Evolutionary conservation across 2,113 vertebrate species (phyloP).

Genomic region (Heterochromis multidens): DNA sequence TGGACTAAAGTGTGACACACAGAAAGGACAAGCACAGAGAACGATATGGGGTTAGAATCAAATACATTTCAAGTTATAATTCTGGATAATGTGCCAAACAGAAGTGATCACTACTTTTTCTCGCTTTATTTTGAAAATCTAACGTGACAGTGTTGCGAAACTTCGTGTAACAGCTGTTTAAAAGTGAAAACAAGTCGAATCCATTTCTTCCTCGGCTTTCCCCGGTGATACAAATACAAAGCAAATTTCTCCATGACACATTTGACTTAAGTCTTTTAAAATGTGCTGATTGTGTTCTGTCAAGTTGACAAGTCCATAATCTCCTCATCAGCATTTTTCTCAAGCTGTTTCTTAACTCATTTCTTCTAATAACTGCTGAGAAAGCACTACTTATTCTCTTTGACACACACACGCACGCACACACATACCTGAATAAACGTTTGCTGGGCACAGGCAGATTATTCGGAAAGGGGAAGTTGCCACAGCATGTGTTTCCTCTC

Average conservation of each 20-base stretch:
- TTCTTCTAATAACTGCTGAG: conserved; percentile 36
- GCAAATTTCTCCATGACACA: not conserved
- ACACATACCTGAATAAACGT: conserved; percentile 36
- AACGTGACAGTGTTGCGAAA: not conserved
- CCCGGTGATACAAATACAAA: not conserved
- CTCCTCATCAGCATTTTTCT: conserved; percentile 23
- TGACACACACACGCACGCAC: not conserved
- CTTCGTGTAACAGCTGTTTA: not conserved
- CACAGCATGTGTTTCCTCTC: conserved; percentile 48
- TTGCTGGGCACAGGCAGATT: conserved; percentile 2
- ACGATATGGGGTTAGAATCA: not conserved
- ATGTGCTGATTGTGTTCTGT: not conserved
- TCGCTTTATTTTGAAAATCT: not conserved
- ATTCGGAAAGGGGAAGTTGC: conserved; percentile 59
- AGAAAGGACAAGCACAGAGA: not conserved
- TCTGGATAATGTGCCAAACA: not conserved
- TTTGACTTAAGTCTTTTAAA: not conserved
- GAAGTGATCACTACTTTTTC: not conserved
- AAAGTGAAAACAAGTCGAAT: not conserved
- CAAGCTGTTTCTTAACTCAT: not conserved
- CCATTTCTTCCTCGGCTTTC: not conserved
- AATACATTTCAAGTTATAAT: not conserved
- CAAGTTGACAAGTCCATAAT: not conserved
- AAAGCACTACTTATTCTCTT: not conserved
- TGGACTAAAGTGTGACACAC: not conserved